Percentiles rank a stretch among this genome's conserved stretches.
phyloP scores from a whole-genome alignment of 2,888 invertebrate species.

The Trissolcus brochymenae region DNA sequence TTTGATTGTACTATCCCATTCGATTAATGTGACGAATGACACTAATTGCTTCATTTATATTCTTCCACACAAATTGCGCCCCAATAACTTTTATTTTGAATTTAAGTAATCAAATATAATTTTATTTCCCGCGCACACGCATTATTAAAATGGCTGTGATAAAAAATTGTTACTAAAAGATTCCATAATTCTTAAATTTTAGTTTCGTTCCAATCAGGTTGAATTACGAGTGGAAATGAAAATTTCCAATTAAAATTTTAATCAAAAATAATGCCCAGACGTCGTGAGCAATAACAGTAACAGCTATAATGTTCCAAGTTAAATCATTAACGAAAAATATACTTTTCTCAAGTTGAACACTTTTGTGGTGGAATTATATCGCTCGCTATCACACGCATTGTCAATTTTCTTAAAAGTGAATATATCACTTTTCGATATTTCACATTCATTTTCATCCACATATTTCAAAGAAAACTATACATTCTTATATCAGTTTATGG shows the following conservation, averaged over 20 bases:
- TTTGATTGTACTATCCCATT: constrained; percentile 16
- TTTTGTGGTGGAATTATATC: constrained; percentile 23
- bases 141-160: not conserved
- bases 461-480: constrained; percentile 51
- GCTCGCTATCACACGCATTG: constrained; percentile 28
- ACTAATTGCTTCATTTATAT: constrained; percentile 11
- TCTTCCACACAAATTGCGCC: not conserved
- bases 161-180: not conserved
- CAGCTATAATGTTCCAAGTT: too few relatives aligned
- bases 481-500: constrained; percentile 53
- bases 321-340: not conserved
- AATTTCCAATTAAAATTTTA: too few relatives aligned
- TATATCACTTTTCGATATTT: constrained; percentile 52
- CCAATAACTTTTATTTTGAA: not conserved
- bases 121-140: not conserved
- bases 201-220: not conserved
- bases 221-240: not conserved
- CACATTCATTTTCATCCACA: constrained; percentile 48
- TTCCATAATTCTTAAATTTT: not conserved
- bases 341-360: too few relatives aligned
- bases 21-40: constrained; percentile 2
- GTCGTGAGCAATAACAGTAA: too few relatives aligned
- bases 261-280: too few relatives aligned
- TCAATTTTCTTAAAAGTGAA: constrained; percentile 34
- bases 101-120: not conserved